A percentile compares a stretch with the other conserved stretches of the same genome.
Evolutionary conservation across 2,113 vertebrate genomes (phyloP).

Genomic region (Nesoenas mayeri): DNA sequence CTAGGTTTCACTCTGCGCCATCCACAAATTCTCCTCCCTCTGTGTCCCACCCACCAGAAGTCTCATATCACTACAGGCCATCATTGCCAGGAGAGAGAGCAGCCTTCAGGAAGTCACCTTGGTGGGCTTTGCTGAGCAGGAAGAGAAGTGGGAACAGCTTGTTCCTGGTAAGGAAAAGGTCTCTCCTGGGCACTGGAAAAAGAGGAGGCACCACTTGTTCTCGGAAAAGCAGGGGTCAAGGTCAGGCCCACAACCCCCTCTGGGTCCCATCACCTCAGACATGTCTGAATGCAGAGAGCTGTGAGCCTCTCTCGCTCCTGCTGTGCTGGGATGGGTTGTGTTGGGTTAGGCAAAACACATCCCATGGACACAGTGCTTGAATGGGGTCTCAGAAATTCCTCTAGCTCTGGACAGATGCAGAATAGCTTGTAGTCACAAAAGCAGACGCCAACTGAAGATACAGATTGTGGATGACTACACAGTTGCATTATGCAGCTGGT

Average conservation of each 20-base stretch:
- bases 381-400: background rate
- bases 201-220: background rate
- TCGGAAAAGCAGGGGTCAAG: background rate
- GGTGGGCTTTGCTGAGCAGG: background rate
- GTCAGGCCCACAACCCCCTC: background rate
- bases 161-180: background rate
- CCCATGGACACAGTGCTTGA: background rate
- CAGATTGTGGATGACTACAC: background rate
- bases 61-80: background rate
- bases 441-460: background rate
- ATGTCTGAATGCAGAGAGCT: background rate
- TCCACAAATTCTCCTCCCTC: background rate
- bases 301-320: background rate
- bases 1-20: background rate
- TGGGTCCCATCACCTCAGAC: background rate
- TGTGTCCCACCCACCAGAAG: background rate
- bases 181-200: background rate
- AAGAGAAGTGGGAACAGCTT: background rate
- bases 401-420: background rate
- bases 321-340: background rate
- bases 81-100: background rate
- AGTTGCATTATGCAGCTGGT: background rate
- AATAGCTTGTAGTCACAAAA: background rate
- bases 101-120: background rate
- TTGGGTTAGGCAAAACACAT: background rate